Evolutionary conservation across 2,797 vertebrate species (phyloP).

Genomic region (Thripadectes ignobilis): DNA sequence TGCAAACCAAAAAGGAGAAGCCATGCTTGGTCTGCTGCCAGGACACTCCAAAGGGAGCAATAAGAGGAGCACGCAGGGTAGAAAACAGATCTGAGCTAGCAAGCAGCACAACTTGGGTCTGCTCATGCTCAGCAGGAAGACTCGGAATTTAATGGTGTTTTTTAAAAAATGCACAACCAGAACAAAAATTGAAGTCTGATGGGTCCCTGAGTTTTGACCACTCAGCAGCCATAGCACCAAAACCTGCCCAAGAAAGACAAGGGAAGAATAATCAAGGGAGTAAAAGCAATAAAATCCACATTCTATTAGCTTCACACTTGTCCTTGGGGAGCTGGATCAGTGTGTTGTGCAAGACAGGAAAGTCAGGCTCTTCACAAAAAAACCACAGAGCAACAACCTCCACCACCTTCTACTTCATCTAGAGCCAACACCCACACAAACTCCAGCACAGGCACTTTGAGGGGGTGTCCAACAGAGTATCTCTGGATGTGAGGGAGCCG

Average conservation of each 20-base stretch:
- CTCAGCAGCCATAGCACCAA: neutral
- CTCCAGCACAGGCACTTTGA: rapidly evolving
- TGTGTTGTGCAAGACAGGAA: neutral
- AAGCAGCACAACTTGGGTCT: neutral
- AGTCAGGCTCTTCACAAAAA: neutral
- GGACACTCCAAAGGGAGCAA: slow-evolving; percentile 14
- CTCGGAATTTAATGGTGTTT: neutral
- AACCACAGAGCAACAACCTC: rapidly evolving
- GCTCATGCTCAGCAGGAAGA: neutral
- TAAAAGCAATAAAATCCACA: neutral
- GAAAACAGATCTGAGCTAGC: neutral
- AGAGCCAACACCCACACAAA: rapidly evolving
- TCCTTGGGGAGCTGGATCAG: neutral
- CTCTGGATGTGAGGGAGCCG: neutral
- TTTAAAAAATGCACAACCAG: neutral
- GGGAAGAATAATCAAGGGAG: neutral
- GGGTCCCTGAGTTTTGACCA: neutral
- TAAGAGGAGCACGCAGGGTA: neutral
- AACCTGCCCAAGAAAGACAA: neutral
- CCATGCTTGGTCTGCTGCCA: neutral
- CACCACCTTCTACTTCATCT: neutral
- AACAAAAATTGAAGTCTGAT: neutral
- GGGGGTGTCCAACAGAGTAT: neutral
- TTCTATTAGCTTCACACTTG: neutral
- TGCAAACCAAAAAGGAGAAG: neutral